Base-by-base conservation (phyloP, 2,888 invertebrate genomes). In the Ochropacha duplaris region DNA sequence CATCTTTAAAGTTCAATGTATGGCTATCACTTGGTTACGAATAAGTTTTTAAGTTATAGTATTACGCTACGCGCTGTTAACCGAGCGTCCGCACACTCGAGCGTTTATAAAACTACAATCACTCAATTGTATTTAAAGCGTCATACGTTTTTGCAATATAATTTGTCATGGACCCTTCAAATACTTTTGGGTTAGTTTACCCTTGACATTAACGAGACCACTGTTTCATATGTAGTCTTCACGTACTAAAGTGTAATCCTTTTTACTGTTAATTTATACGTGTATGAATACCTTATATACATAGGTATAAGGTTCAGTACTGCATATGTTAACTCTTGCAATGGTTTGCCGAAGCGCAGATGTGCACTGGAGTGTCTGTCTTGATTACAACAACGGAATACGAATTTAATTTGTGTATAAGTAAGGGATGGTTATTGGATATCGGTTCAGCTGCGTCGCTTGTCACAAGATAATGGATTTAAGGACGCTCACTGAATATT, bases 301-400 rank as follows among this genome's bases (percentile, higher is more conserved):
- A 4, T 26, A n/a, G 0, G 0, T 11, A 57, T 79, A 84, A 64
- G 63, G 78, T 71, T 63, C 64, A 69, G 55, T 74, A 66, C 80
- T 54, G 58, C 44, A 54, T 60, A 54, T 31, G 19, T 5, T 19
- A n/a, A 44, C 19, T 19, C 19, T 44, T 44, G 19, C 6, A n/a
- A 14, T n/a, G 11, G 39, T 54, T 39, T 69, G 65, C 65, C 65
- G 70, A 77, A 79, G 63, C 86, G 72, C 91, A 90, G 90, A 89
- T 91, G 91, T 84, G 86, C 84, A 84, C 74, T 79, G 74, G 81
- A 85, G 78, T 86, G 88, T 88, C 90, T 83, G 78, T 76, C 79
- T 86, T 90, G 88, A 88, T 91, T 90, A 88, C 84, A 80, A 72
- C 81, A 76, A 79, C 78, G 69, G 84, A 84, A 84, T 86, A 81